Conservation (phyloP, 2,797 vertebrate species). For the Momotus momota region DNA sequence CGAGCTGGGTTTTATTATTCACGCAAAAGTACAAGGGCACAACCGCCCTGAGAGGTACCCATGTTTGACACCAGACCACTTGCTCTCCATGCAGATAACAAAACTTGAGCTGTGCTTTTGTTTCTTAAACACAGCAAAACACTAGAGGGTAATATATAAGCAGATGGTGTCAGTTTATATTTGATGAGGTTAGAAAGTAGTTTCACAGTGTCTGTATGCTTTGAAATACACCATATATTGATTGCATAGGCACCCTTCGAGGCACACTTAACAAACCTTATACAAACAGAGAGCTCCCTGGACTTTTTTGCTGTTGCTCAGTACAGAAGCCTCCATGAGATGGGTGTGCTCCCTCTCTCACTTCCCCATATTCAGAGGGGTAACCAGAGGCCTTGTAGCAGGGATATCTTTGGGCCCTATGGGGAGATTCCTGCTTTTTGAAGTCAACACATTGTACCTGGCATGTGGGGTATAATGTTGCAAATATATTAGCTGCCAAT, state of each 20-base stretch:
- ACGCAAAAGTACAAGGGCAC: neutral
- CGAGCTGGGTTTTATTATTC: too few species aligned
- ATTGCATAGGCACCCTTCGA: neutral
- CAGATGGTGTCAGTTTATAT: neutral
- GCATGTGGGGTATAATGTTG: fast-evolving
- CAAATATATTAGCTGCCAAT: neutral
- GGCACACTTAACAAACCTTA: neutral
- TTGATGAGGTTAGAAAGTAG: neutral
- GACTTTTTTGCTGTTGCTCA: neutral
- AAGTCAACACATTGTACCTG: neutral
- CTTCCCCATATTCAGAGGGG: fast-evolving
- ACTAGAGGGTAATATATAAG: neutral
- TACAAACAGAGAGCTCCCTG: neutral
- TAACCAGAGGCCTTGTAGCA: neutral
- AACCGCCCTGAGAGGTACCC: neutral
- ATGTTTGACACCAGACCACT: neutral
- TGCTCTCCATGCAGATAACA: neutral
- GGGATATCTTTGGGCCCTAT: neutral
- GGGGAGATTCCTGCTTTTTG: neutral
- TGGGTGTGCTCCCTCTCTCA: neutral
- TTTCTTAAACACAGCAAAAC: neutral
- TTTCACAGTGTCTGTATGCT: neutral
- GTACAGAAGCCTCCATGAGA: neutral
- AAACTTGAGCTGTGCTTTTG: neutral
- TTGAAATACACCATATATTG: neutral